Evolutionary conservation across 1,140 invertebrate genomes (phyloP), one percentile per base, ranked within the genome.

Genomic region (Adoxophyes honmai): DNA sequence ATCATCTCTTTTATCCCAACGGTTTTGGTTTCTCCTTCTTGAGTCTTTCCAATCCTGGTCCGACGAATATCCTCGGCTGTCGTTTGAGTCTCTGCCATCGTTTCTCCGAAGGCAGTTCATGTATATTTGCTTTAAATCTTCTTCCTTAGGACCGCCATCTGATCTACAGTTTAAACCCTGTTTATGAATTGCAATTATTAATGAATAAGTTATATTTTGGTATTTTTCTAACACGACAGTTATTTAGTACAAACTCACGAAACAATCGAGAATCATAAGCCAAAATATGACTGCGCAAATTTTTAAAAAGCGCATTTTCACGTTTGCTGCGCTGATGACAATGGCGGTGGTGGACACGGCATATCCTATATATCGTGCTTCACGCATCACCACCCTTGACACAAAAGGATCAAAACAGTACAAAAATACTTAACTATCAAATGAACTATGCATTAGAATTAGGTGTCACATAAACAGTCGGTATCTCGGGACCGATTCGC

Each of bases 131-230:
- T 77, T 85, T 4, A 91, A 54, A 44, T 90, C 87, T 10, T 76
- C 69, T 52, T 89, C 89, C 56, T 81, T 83, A 5, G 75, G 66
- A 6, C 88, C 83, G n/a, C 89, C 89, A 52, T 89, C 86, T 1
- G 89, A 81, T 10, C 81, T 79, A 59, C 90, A 91, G 37, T 81
- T 90, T 2, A 91, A 62, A 10, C 75, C 75, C 81, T 87, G 60
- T 59, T 18, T 36, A 4, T 37, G 28, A 11, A 39, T 34, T 10
- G 37, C 8, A 44, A 11, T 21, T 28, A n/a, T 4, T 52, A 39
- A 11, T 59, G 14, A 28, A 42, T 37, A 55, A 52, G 33, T 55
- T 59, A 48, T 18, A 55, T 39, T 39, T n/a, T 18, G 38, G 38
- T 9, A 15, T 4, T 38, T 34, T 13, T 35, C 5, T 8, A 42